A percentile compares a stretch with the other conserved stretches of the same genome.
Evolutionary conservation across 2,797 vertebrate species (phyloP).

Genomic region (Myiotriccus ornatus): DNA sequence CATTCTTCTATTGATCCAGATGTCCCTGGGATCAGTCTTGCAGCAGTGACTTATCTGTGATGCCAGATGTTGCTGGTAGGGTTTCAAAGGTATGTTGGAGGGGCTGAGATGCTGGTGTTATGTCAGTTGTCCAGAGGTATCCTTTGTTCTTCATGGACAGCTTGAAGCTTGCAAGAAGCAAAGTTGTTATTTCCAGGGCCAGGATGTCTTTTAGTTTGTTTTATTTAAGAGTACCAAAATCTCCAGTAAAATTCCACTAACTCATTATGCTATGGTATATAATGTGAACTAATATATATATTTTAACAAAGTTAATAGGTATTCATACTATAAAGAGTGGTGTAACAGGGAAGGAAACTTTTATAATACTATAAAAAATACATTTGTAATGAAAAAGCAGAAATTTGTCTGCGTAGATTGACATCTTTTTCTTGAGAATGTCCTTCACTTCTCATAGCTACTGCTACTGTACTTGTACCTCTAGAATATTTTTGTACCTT

Average conservation of each 20-base stretch:
- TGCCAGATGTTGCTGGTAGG: accelerated
- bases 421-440: neutral
- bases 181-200: neutral
- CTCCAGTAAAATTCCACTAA: neutral
- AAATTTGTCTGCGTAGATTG: neutral
- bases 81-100: neutral
- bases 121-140: neutral
- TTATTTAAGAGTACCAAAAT: neutral
- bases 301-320: neutral
- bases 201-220: neutral
- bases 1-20: neutral
- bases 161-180: neutral
- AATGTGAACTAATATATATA: neutral
- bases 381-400: neutral
- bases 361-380: neutral
- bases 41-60: neutral
- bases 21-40: neutral
- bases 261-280: neutral
- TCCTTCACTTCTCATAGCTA: neutral
- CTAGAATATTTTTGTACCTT: neutral
- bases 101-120: neutral
- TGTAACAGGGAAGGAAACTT: neutral
- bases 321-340: neutral
- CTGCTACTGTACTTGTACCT: neutral
- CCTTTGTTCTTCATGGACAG: neutral